phyloP scores from a whole-genome alignment of 2,888 invertebrate genomes.

The Diarsia dahlii region DNA sequence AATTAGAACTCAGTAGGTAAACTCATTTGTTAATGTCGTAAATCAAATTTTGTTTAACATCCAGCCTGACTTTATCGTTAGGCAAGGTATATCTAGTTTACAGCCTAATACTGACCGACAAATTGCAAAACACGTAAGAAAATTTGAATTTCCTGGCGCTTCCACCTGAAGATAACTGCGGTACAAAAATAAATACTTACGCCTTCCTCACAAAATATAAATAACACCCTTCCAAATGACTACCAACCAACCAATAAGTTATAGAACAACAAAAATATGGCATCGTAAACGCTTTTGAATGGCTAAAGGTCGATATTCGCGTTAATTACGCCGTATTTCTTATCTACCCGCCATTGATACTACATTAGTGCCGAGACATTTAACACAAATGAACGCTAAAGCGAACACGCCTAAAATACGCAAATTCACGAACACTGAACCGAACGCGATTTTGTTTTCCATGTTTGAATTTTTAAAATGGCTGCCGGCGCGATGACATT shows the following conservation, averaged over 20 bases:
- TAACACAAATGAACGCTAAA: constrained; percentile 70
- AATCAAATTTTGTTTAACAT: too few relatives aligned
- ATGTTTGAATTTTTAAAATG: constrained; percentile 64
- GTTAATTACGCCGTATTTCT: constrained; percentile 76
- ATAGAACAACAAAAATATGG: constrained; percentile 71
- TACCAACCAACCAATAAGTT: constrained; percentile 55
- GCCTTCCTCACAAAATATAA: background rate
- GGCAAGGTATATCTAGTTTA: too few relatives aligned
- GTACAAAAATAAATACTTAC: too few relatives aligned
- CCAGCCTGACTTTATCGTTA: too few relatives aligned
- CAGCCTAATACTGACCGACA: too few relatives aligned
- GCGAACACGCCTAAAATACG: constrained; percentile 65
- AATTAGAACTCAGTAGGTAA: too few relatives aligned
- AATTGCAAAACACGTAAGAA: too few relatives aligned
- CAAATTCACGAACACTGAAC: constrained; percentile 64
- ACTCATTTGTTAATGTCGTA: too few relatives aligned
- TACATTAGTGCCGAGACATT: constrained; percentile 78
- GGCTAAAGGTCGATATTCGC: constrained; percentile 60
- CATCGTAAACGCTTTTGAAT: constrained; percentile 65
- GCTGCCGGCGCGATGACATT: constrained; percentile 53
- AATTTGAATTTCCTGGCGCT: too few relatives aligned
- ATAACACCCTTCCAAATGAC: constrained; percentile 47
- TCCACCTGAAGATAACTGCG: too few relatives aligned
- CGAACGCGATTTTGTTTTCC: constrained; percentile 63
- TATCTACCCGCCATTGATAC: constrained; percentile 77